Base-by-base conservation (phyloP, 2,888 invertebrate genomes). In the Anarsia innoxiella region DNA sequence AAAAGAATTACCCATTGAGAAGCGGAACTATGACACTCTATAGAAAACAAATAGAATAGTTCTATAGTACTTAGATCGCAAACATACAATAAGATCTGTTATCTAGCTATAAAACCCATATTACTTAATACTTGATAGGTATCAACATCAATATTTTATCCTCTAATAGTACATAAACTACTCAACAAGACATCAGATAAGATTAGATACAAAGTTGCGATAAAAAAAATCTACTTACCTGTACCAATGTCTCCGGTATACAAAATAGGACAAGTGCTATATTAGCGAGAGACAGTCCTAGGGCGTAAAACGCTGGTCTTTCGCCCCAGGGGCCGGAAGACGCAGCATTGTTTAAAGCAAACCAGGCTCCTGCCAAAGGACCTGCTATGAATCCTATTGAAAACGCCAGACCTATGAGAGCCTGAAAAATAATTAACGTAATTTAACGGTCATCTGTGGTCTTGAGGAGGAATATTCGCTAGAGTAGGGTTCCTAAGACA, bases 371-470 rank as follows among this genome's bases (percentile, higher is more conserved):
- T 46, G 98, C 95, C 71, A 96, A 86, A 2, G 99, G 99, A 0
- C 99, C 99, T 44, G 97, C 83, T 54, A 98, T 94, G 76, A 99
- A 99, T n/a, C 97, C 99, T 42, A 99, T 78, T 1, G 98, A 98
- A 79, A 99, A 99, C 4, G 99, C 97, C 53, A 97, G 91, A 8
- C 99, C 99, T 44, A 99, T 93, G 36, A 97, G 76, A n/a, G 99
- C 98, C 95, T 95, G 82, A 58, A 86, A 87, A 49, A 35, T 19
- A 5, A n/a, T n/a, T n/a, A n/a, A n/a, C n/a, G n/a, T n/a, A n/a
- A n/a, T n/a, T n/a, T n/a, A n/a, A n/a, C n/a, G n/a, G n/a, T n/a
- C n/a, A n/a, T n/a, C n/a, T n/a, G n/a, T n/a, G n/a, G n/a, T n/a
- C n/a, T n/a, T n/a, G n/a, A n/a, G n/a, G n/a, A n/a, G n/a, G n/a